A percentile compares a stretch with the other conserved stretches of the same genome.
phyloP scores from a whole-genome alignment of 2,797 vertebrate species.

The Pipistrellus kuhlii region DNA sequence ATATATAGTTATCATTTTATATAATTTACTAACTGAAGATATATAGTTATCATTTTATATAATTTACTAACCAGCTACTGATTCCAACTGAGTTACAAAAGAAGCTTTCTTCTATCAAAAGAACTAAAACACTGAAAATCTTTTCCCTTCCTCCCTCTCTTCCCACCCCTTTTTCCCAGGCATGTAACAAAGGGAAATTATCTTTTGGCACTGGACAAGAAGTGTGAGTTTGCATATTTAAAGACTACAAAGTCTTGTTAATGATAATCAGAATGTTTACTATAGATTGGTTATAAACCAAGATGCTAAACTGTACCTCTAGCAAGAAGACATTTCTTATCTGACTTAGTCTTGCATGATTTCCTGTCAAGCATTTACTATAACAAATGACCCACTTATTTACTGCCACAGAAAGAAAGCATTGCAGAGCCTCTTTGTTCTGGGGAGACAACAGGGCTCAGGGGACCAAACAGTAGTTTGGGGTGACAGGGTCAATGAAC shows the following conservation, averaged over 20 bases:
- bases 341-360: conserved; percentile 44
- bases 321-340: conserved; percentile 39
- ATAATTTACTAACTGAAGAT: not conserved
- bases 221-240: conserved; percentile 40
- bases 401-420: not conserved
- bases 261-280: not conserved
- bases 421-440: conserved; percentile 6
- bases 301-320: not conserved
- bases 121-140: not conserved
- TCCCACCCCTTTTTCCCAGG: not conserved
- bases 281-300: not conserved
- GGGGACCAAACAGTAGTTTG: not conserved
- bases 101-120: not conserved
- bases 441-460: not conserved
- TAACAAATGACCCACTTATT: conserved; percentile 27
- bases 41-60: conserved; percentile 9
- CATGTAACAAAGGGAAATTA: not conserved
- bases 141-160: not conserved
- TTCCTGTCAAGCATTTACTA: conserved; percentile 51
- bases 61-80: not conserved
- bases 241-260: not conserved
- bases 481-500: not conserved
- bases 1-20: conserved; percentile 3
- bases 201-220: conserved; percentile 39
- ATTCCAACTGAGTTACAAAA: not conserved